Conservation (phyloP, 2,888 invertebrate genomes). For the Iselma pallidipennis region DNA sequence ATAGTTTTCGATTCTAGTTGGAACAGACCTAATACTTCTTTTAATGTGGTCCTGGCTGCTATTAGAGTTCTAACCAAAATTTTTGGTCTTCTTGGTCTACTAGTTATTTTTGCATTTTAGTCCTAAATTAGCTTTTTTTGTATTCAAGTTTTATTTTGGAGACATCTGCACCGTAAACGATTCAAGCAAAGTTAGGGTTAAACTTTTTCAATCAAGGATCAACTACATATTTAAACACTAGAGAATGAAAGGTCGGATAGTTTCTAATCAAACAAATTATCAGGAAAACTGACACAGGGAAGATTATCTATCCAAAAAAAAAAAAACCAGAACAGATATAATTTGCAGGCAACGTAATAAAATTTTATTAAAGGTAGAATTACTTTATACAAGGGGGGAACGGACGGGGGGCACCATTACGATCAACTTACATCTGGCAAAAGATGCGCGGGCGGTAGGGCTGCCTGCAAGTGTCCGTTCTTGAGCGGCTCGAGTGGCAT, state of each 20-base stretch:
- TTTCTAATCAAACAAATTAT: not conserved
- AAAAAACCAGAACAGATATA: not conserved
- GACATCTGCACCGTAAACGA: not conserved
- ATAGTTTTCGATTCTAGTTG: no score
- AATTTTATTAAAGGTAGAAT: not conserved
- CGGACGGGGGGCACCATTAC: conserved; percentile 52
- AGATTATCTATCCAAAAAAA: no score
- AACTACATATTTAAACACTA: no score
- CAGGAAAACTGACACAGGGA: not conserved
- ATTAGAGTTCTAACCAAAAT: no score
- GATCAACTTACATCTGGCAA: conserved; percentile 58
- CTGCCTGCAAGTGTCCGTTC: conserved; percentile 65
- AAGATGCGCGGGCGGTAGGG: conserved; percentile 67
- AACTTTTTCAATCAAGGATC: not conserved
- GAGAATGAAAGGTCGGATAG: not conserved
- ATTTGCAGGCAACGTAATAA: not conserved
- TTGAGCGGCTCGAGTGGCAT: conserved; percentile 54
- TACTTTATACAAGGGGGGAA: not conserved
- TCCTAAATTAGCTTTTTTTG: no score
- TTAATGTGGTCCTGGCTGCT: no score
- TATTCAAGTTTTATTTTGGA: no score
- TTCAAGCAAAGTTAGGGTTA: not conserved
- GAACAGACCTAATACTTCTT: no score
- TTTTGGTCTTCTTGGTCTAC: no score
- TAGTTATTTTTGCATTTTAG: no score